Evolutionary conservation across 2,888 invertebrate genomes (phyloP).

Genomic region (Gastrophysa polygoni): DNA sequence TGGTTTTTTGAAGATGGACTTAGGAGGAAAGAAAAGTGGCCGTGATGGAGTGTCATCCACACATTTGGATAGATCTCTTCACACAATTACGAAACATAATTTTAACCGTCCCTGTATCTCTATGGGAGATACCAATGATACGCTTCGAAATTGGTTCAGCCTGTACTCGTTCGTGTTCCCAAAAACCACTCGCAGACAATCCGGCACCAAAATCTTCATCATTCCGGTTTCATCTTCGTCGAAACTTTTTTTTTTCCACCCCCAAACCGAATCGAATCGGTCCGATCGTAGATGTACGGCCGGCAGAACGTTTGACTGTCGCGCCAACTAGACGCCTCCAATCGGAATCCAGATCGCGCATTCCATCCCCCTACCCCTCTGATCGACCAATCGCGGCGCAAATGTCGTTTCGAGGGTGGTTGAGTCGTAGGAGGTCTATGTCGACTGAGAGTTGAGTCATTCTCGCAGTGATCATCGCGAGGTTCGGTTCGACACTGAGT

Average conservation of each 20-base stretch:
- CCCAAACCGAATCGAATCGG: conserved; percentile 28
- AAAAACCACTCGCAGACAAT: background rate
- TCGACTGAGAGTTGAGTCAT: conserved; percentile 45
- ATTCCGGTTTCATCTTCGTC: background rate
- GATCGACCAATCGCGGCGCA: conserved; percentile 27
- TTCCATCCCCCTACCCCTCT: conserved; percentile 25
- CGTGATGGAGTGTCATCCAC: too few species aligned
- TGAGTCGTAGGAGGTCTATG: conserved; percentile 38
- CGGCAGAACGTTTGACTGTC: conserved; percentile 52
- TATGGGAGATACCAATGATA: too few species aligned
- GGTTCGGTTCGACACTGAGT: conserved; percentile 38
- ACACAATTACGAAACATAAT: too few species aligned
- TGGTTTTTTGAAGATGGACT: too few species aligned
- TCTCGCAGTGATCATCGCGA: conserved; percentile 43
- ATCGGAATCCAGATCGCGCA: conserved; percentile 17
- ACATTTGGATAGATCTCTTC: too few species aligned
- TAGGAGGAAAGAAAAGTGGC: too few species aligned
- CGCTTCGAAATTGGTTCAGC: too few species aligned
- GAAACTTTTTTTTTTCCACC: conserved; percentile 9
- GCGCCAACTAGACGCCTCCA: conserved; percentile 57
- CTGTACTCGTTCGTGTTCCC: background rate
- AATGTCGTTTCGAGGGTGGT: conserved; percentile 27
- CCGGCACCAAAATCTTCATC: background rate
- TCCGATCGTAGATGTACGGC: conserved; percentile 26
- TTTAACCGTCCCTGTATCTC: too few species aligned